Base-by-base conservation (phyloP, 2,888 invertebrate species). In the Orchesellides sinensis region DNA sequence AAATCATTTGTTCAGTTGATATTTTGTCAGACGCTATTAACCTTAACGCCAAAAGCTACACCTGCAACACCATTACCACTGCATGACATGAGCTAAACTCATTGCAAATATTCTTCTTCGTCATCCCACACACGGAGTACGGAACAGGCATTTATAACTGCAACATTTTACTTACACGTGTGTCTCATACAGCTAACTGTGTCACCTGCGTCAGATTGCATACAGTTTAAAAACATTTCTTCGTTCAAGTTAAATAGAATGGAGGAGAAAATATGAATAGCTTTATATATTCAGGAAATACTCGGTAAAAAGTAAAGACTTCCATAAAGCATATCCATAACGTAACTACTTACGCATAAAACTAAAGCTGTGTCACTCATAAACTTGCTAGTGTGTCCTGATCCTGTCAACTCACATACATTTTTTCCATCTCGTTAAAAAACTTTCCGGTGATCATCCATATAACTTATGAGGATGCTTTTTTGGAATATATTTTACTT, bases 321-420 rank as follows among this genome's bases (percentile, higher is more conserved):
- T n/a, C n/a, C n/a, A n/a, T n/a, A n/a, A n/a, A n/a, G n/a, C n/a
- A n/a, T n/a, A n/a, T n/a, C n/a, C n/a, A n/a, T n/a, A n/a, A n/a
- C n/a, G n/a, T n/a, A n/a, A n/a, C n/a, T n/a, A n/a, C n/a, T n/a
- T n/a, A n/a, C n/a, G n/a, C n/a, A n/a, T n/a, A n/a, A n/a, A n/a
- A 14, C 19, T 69, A 69, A 69, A 49, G 29, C 35, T 69, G 49
- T 35, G 56, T 45, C 61, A 40, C 59, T 72, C 59, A 72, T 72
- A 61, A n/a, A 72, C 56, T 70, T 54, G 35, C n/a, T n/a, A n/a
- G n/a, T 54, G 29, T 59, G 56, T 72, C 72, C 47, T n/a, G 52
- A 45, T 66, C 25, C 25, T 66, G 70, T 70, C 70, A 56, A 14
- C 23, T 56, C 35, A 4, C 1, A 52, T 52, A 17, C 19, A 17